phyloP scores from a whole-genome alignment of 2,113 vertebrate genomes.

The Cephalopholis sonnerati region DNA sequence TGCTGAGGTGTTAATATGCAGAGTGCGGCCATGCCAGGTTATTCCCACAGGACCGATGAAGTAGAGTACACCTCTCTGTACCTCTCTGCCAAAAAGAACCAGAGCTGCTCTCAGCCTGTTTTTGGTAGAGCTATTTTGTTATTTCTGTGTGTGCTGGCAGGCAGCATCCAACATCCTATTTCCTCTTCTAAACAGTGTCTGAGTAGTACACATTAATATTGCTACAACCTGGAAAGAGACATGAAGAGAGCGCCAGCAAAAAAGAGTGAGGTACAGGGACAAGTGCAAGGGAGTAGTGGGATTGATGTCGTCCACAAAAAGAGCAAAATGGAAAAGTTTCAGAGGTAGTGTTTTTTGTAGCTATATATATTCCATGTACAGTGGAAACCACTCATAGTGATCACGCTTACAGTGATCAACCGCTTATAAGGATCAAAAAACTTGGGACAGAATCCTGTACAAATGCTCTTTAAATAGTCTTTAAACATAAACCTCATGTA shows the following conservation, averaged over 20 bases:
- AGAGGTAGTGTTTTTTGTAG: background rate
- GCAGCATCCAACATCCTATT: conserved; percentile 24
- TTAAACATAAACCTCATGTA: background rate
- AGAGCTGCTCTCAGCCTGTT: conserved; percentile 15
- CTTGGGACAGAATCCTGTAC: too few species aligned
- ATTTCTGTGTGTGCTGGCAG: conserved; percentile 21
- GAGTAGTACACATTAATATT: conserved; percentile 20
- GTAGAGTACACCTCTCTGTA: conserved; percentile 26
- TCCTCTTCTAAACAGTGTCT: conserved; percentile 21
- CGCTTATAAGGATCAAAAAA: too few species aligned
- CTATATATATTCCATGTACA: conserved; percentile 4
- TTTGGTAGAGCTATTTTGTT: conserved; percentile 16
- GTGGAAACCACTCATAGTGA: too few species aligned
- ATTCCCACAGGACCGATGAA: conserved; percentile 13
- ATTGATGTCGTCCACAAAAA: background rate
- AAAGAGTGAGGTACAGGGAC: background rate
- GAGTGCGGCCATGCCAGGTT: conserved; percentile 14
- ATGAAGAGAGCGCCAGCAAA: conserved; percentile 1
- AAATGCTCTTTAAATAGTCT: background rate
- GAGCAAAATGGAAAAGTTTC: background rate
- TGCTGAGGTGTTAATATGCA: conserved; percentile 24
- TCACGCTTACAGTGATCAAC: too few species aligned
- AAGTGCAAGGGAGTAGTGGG: background rate
- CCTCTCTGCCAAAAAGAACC: conserved; percentile 18
- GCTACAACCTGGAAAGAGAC: conserved; percentile 12